Conservation (phyloP, 1,140 invertebrate genomes). For the Teleogryllus occipitalis region DNA sequence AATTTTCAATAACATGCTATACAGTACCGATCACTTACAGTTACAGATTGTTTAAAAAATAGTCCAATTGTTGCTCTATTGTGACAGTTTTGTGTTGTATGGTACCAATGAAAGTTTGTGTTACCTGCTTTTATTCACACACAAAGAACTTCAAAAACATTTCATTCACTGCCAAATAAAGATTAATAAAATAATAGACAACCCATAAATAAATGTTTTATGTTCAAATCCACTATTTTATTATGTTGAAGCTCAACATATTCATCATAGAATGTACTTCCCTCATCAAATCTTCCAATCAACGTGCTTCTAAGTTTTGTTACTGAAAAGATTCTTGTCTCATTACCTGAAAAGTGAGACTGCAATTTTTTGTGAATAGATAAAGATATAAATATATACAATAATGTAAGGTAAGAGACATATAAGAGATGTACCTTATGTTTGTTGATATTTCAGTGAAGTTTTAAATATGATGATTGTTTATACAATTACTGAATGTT, state of each 20-base stretch:
- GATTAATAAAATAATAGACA: constrained; percentile 9
- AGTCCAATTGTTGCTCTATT: background rate
- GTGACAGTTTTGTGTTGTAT: constrained; percentile 1
- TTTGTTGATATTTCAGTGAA: constrained; percentile 25
- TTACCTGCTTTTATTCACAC: constrained; percentile 5
- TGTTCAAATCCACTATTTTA: background rate
- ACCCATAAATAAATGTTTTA: background rate
- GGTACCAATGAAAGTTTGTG: background rate
- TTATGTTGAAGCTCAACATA: constrained; percentile 12
- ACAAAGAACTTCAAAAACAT: background rate
- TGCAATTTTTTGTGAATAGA: constrained; percentile 23
- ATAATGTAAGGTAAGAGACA: constrained; percentile 18
- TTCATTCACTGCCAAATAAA: constrained; percentile 15
- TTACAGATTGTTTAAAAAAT: background rate
- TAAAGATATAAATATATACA: constrained; percentile 13
- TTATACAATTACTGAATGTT: constrained; percentile 22
- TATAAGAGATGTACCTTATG: constrained; percentile 20
- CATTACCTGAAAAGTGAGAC: constrained; percentile 17
- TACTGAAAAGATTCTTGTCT: background rate
- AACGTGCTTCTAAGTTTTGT: constrained; percentile 20
- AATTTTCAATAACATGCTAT: constrained; percentile 7
- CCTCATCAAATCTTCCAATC: constrained; percentile 16
- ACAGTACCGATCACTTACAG: constrained; percentile 1
- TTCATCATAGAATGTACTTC: constrained; percentile 9
- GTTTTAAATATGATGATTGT: constrained; percentile 25